phyloP scores from a whole-genome alignment of 2,888 invertebrate species.

The Hoplodrina ambigua region DNA sequence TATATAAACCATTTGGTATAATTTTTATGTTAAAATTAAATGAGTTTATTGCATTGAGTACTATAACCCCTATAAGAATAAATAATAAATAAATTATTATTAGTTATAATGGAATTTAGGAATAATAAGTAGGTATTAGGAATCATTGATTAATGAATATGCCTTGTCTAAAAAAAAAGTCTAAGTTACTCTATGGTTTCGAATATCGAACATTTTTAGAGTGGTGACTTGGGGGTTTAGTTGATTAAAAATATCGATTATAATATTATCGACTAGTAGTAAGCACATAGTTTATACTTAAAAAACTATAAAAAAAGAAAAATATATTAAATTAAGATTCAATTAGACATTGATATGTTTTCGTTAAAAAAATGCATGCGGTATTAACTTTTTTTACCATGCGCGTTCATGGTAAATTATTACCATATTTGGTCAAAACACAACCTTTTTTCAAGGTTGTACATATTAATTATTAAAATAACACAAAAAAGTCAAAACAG shows the following conservation, averaged over 20 bases:
- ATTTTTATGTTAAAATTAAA: conserved; percentile 60
- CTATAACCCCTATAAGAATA: conserved; percentile 28
- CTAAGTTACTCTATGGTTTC: conserved; percentile 30
- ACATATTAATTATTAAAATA: conserved; percentile 25
- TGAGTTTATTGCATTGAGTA: conserved; percentile 62
- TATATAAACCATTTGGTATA: conserved; percentile 79
- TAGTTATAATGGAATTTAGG: conserved; percentile 33
- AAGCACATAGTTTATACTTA: conserved; percentile 55
- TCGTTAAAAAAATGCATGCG: conserved; percentile 66
- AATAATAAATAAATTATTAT: conserved; percentile 41
- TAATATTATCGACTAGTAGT: conserved; percentile 60
- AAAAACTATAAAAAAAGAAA: conserved; percentile 42
- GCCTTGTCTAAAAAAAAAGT: conserved; percentile 10
- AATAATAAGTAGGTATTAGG: conserved; percentile 39
- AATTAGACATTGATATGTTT: conserved; percentile 61
- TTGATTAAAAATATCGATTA: conserved; percentile 44
- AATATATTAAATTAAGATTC: conserved; percentile 33
- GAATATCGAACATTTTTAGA: conserved; percentile 51
- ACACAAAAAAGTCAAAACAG: conserved; percentile 44
- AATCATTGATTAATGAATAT: conserved; percentile 21
- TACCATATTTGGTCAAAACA: conserved; percentile 66
- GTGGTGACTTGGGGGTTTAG: conserved; percentile 35
- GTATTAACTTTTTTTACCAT: conserved; percentile 58
- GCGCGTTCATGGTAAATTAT: conserved; percentile 63
- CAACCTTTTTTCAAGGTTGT: conserved; percentile 50